Conservation (phyloP, 2,113 vertebrate genomes). For the Psettodes erumei region DNA sequence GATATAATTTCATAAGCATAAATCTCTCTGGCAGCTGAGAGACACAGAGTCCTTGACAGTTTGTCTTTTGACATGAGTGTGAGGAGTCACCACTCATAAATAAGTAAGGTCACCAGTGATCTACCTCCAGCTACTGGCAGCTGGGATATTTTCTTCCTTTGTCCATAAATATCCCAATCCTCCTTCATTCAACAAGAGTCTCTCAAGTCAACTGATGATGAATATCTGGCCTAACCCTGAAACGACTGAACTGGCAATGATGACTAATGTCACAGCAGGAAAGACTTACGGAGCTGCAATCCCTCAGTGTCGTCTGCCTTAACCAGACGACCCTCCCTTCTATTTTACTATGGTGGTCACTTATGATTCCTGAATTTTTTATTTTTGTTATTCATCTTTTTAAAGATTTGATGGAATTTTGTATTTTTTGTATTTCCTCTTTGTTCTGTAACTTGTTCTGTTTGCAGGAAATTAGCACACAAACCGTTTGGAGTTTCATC, state of each 20-base stretch:
- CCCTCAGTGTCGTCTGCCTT: slow-evolving; percentile 73
- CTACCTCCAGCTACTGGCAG: slow-evolving; percentile 47
- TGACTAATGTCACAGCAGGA: slow-evolving; percentile 77
- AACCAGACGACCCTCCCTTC: slow-evolving; percentile 31
- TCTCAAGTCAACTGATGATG: slow-evolving; percentile 71
- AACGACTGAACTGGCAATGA: slow-evolving; percentile 76
- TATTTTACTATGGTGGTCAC: slow-evolving; percentile 33
- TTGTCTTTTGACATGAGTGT: slow-evolving; percentile 23
- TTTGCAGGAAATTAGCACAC: slow-evolving; percentile 1
- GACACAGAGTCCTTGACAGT: slow-evolving; percentile 28
- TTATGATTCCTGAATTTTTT: slow-evolving; percentile 22
- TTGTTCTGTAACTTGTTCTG: no score
- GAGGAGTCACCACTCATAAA: slow-evolving; percentile 41
- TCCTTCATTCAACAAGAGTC: slow-evolving; percentile 58
- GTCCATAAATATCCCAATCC: slow-evolving; percentile 75
- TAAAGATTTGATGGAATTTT: slow-evolving; percentile 15
- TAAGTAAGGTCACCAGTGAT: slow-evolving; percentile 56
- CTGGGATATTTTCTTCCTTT: slow-evolving; percentile 61
- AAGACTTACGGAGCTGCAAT: slow-evolving; percentile 65
- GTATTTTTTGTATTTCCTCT: no score
- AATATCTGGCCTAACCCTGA: slow-evolving; percentile 78
- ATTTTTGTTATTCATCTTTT: slow-evolving; percentile 30
- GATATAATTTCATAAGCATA: slow-evolving; percentile 37
- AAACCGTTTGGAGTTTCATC: neutral
- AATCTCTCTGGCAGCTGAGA: slow-evolving; percentile 28